Conservation (phyloP, 2,888 invertebrate genomes). For the Linnaemya vulpina region DNA sequence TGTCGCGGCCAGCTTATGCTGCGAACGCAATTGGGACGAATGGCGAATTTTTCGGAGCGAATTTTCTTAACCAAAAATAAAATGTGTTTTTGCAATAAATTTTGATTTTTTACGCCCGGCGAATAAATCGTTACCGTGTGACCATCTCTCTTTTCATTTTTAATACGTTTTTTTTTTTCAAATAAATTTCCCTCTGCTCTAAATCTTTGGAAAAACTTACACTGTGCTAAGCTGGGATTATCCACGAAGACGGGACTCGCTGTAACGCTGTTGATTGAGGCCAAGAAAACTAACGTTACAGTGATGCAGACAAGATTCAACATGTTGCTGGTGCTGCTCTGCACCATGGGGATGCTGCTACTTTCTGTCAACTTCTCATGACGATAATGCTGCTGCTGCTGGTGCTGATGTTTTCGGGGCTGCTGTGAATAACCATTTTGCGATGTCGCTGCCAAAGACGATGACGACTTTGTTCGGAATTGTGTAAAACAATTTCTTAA, state of each 20-base stretch:
- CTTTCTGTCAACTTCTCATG: slow-evolving; percentile 68
- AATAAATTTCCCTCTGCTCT: too few relatives aligned
- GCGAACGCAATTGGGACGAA: too few relatives aligned
- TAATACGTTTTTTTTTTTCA: too few relatives aligned
- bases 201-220: slow-evolving; percentile 81
- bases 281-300: slow-evolving; percentile 60
- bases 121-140: too few relatives aligned
- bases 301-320: slow-evolving; percentile 47
- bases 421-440: slow-evolving; percentile 42
- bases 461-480: slow-evolving; percentile 46
- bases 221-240: slow-evolving; percentile 83
- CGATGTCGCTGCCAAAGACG: slow-evolving; percentile 44
- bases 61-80: too few relatives aligned
- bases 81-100: too few relatives aligned
- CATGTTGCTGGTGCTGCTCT: slow-evolving; percentile 48
- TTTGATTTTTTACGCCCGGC: too few relatives aligned
- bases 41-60: too few relatives aligned
- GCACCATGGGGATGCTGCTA: slow-evolving; percentile 57
- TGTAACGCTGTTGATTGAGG: slow-evolving; percentile 73
- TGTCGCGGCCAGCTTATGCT: too few relatives aligned
- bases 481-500: slow-evolving; percentile 65
- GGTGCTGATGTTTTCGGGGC: slow-evolving; percentile 53
- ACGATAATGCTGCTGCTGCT: slow-evolving; percentile 36
- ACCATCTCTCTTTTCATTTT: too few relatives aligned
- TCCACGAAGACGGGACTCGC: slow-evolving; percentile 82